Base-by-base conservation (phyloP, 2,113 vertebrate species). In the Himantopus leucocephalus region DNA sequence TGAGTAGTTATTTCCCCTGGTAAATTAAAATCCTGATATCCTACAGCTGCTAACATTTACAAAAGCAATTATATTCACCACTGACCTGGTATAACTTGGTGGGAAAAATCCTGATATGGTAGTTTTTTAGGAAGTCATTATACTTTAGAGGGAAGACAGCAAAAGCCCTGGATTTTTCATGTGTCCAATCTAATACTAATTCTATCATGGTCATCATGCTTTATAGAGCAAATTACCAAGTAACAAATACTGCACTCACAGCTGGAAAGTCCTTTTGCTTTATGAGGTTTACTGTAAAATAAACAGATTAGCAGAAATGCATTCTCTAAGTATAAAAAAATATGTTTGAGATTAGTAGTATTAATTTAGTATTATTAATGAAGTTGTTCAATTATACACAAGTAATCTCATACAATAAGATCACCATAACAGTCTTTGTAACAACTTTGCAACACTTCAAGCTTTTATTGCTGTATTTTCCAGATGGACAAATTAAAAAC, bases 1-100 rank as follows among this genome's bases (percentile, higher is more conserved):
- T 96, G 83, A 97, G 92, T 55, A 97, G 93, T 76, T 95, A 87
- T 79, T 96, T 95, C 80, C 81, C 55, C 29, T 12, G 2, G 59
- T 67, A 97, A 96, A 97, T 97, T 97, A 97, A 97, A 98, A 97
- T 86, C 71, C 62, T 95, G 75, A 96, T 97, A 79, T 70, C 55
- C 74, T 84, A 94, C 43, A 84, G 76, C 85, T 93, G 76, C 48
- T 97, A 96, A 96, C 86, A 94, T 95, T 97, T 95, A 77, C 77
- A 89, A 92, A 92, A 97, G 63, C 37, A 96, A 81, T 97, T 96
- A 85, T 55, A 93, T 29, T 94, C 7, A 24, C 18, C 52, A 62
- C 77, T 56, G 66, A 34, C 48, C 67, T 94, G 27, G 62, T 77
- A 41, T 58, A 55, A 81, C 72, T 92, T 39, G 8, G 19, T 35